Base-by-base conservation (phyloP, 2,888 invertebrate genomes). In the Uropetala carovei region DNA sequence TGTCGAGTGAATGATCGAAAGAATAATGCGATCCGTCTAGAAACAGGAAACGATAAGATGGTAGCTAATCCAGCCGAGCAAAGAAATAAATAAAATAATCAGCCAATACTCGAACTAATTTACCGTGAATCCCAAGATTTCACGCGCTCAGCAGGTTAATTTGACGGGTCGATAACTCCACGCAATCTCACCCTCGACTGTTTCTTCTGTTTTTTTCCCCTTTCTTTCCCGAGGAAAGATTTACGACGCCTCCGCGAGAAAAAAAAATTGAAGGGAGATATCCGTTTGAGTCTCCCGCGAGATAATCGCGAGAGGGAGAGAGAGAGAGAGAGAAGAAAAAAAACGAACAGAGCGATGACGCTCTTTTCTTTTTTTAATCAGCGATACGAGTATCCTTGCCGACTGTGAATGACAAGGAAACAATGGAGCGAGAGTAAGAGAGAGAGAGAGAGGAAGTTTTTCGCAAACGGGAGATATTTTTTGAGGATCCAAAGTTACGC, bases 121-220 rank as follows among this genome's bases (percentile, higher is more conserved):
- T 27, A 27, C 22, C 75, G 75, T 68, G 68, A 68, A 68, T 75
- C 75, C 27, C 75, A 27, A 75, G 75, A 75, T 75, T 75, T 27
- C 75, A 75, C 75, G 75, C 75, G 75, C 68, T 68, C 68, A 4
- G 27, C 22, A 75, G 75, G 75, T 75, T 75, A 75, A 75, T 75
- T 75, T 75, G 75, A 75, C 27, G 75, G 22, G 22, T 75, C 75
- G 27, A 75, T 75, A 75, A 27, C 75, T 75, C 27, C 75, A 27
- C 22, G 75, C 22, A 27, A 75, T 75, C 75, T 68, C 22, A 18
- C 13, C 8, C 68, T 8, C 68, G 10, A 14, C 75, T 22, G 13
- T 75, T 75, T 27, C 68, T 27, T 8, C 75, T 22, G 22, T 75
- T 75, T 27, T 22, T 75, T 18, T 18, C 18, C 68, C n/a, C 68